phyloP scores from a whole-genome alignment of 2,113 vertebrate species.

The Corythaeola cristata region DNA sequence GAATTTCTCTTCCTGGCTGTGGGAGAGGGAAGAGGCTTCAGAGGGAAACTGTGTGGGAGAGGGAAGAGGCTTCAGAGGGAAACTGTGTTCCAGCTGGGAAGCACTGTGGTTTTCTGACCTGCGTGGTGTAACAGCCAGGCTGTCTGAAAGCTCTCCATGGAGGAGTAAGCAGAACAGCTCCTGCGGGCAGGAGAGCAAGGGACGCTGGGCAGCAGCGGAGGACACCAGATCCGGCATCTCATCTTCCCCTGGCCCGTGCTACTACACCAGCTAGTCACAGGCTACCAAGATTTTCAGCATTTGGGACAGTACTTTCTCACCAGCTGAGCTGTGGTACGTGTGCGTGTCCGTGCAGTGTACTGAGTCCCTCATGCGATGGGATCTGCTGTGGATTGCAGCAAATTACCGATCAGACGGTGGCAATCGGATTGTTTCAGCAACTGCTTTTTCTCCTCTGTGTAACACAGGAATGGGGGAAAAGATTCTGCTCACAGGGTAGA shows the following conservation, averaged over 20 bases:
- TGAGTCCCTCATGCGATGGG: neutral
- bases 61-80: no score
- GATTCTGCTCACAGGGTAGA: neutral
- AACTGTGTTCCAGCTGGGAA: neutral
- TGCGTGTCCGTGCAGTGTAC: neutral
- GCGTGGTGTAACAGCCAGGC: neutral
- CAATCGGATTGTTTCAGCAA: neutral
- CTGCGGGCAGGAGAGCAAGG: neutral
- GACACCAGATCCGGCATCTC: rapidly evolving
- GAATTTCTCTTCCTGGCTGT: neutral
- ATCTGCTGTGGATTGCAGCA: neutral
- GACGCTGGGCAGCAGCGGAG: neutral
- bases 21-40: neutral
- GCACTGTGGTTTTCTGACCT: neutral
- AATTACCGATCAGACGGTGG: neutral
- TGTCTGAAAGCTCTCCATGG: neutral
- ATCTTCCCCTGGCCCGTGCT: neutral
- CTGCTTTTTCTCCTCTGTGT: neutral
- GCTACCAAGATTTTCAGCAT: neutral
- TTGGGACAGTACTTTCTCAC: neutral
- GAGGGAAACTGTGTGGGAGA: neutral
- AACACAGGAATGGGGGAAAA: neutral
- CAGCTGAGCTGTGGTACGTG: no score
- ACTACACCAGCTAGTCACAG: neutral
- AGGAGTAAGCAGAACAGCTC: neutral